phyloP scores from a whole-genome alignment of 2,888 invertebrate species.

The Dasypolia templi region DNA sequence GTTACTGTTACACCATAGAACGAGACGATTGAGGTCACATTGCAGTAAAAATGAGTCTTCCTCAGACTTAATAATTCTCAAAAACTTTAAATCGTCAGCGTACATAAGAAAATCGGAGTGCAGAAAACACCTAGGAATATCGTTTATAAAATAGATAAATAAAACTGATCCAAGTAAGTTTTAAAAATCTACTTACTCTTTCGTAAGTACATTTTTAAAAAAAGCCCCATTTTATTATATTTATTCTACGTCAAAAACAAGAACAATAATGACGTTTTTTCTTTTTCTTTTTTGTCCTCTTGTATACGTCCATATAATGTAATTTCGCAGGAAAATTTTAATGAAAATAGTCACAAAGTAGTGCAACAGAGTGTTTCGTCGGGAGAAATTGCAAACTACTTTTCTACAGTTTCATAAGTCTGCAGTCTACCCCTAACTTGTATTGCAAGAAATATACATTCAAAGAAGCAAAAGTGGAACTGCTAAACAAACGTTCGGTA shows the following conservation, averaged over 20 bases:
- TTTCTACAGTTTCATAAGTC: conserved; percentile 40
- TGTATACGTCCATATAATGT: conserved; percentile 38
- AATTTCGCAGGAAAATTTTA: conserved; percentile 48
- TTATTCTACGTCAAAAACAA: conserved; percentile 1
- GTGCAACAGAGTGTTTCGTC: conserved; percentile 35
- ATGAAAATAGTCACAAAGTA: conserved; percentile 60
- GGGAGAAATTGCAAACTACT: conserved; percentile 55
- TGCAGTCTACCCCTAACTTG: conserved; percentile 42
- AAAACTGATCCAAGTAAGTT: too few species aligned
- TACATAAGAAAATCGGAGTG: too few species aligned
- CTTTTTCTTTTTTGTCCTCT: neutral
- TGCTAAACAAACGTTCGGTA: conserved; percentile 38
- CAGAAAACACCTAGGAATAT: too few species aligned
- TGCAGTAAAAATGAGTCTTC: too few species aligned
- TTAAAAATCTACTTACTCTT: too few species aligned
- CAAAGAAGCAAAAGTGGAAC: conserved; percentile 42
- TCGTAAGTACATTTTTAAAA: neutral
- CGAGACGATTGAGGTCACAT: too few species aligned
- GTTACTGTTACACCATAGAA: too few species aligned
- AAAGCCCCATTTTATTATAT: neutral
- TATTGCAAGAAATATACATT: conserved; percentile 49
- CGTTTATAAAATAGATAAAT: too few species aligned
- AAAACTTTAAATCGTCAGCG: too few species aligned
- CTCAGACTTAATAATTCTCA: too few species aligned
- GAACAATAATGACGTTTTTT: neutral